A percentile compares a stretch with the other conserved stretches of the same genome.
Conservation (phyloP, 2,797 vertebrate species). For the Cryptoprocta ferox region DNA sequence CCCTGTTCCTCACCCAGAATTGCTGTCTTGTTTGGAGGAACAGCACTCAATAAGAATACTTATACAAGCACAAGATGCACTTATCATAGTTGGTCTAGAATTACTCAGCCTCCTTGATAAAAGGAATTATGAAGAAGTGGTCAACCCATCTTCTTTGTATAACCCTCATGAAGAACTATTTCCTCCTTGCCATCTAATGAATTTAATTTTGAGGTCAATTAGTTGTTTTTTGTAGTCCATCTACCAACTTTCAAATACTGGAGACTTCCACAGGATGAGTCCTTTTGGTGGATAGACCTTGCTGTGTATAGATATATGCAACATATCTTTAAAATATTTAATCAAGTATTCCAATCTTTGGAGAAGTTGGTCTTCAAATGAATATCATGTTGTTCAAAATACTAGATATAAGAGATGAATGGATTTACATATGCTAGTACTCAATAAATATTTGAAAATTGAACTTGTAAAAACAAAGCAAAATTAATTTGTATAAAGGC, state of each 20-base stretch:
- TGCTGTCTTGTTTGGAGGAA: neutral
- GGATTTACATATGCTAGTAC: neutral
- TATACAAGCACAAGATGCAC: neutral
- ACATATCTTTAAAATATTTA: neutral
- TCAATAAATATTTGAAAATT: neutral
- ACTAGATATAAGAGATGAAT: neutral
- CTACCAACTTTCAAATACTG: neutral
- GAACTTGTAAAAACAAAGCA: neutral
- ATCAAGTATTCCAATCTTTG: neutral
- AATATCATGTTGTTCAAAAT: neutral
- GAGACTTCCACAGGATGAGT: neutral
- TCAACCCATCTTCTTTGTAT: neutral
- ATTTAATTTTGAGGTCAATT: neutral
- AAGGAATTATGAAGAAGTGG: neutral
- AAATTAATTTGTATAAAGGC: neutral
- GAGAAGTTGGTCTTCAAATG: neutral
- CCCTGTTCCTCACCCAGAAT: neutral
- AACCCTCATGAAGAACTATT: neutral
- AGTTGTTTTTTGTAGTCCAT: neutral
- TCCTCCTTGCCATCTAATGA: neutral
- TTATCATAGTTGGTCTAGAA: neutral
- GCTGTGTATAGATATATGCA: neutral
- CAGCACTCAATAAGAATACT: neutral
- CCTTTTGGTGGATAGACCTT: neutral
- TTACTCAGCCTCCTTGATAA: neutral